Conservation (phyloP, 2,113 vertebrate species). For the Engraulis encrasicolus region DNA sequence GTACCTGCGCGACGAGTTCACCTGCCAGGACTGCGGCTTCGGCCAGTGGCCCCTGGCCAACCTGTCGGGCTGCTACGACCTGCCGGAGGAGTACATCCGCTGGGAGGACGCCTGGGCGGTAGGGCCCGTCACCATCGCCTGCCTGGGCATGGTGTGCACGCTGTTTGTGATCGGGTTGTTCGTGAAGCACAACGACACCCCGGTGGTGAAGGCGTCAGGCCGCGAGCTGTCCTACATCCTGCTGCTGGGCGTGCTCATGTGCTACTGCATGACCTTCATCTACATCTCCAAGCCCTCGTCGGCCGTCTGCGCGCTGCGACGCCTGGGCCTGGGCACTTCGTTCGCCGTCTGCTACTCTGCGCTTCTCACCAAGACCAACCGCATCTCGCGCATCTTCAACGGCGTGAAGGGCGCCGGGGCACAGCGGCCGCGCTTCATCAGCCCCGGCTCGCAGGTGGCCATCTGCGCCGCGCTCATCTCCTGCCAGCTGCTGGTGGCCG, state of each 20-base stretch:
- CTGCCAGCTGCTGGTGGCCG: slow-evolving; percentile 92
- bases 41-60: slow-evolving; percentile 93
- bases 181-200: slow-evolving; percentile 88
- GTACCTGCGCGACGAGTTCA: slow-evolving; percentile 92
- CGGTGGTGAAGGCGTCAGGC: slow-evolving; percentile 94
- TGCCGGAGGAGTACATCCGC: slow-evolving; percentile 94
- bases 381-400: slow-evolving; percentile 94
- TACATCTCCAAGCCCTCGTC: slow-evolving; percentile 94
- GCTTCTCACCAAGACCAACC: slow-evolving; percentile 96
- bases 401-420: slow-evolving; percentile 89
- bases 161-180: slow-evolving; percentile 91
- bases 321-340: slow-evolving; percentile 90
- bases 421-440: slow-evolving; percentile 93
- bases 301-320: slow-evolving; percentile 87
- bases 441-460: slow-evolving; percentile 91
- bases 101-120: slow-evolving; percentile 97
- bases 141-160: slow-evolving; percentile 90
- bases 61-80: slow-evolving; percentile 88
- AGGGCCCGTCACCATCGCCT: slow-evolving; percentile 92
- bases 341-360: slow-evolving; percentile 97
- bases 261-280: slow-evolving; percentile 97
- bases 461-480: slow-evolving; percentile 95
- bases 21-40: slow-evolving; percentile 90
- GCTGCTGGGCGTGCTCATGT: slow-evolving; percentile 91
- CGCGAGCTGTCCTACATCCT: slow-evolving; percentile 97